A percentile compares a stretch with the other conserved stretches of the same genome.
Conservation (phyloP, 2,797 vertebrate genomes). For the Enteromius fasciolatus region DNA sequence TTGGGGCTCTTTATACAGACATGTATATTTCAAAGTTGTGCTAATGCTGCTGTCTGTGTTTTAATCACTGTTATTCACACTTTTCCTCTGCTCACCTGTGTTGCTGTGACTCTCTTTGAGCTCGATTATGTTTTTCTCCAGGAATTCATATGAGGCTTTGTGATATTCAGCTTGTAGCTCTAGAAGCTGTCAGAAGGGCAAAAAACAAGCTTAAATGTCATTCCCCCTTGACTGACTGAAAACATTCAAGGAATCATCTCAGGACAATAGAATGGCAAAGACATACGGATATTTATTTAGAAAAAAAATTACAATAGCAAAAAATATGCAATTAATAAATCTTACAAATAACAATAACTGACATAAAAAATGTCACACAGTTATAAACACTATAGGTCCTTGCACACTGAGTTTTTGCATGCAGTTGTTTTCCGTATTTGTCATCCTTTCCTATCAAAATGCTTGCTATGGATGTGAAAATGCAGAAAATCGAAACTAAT, state of each 20-base stretch:
- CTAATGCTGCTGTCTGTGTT: not conserved
- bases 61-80: not conserved
- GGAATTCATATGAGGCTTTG: conserved; percentile 82
- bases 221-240: not conserved
- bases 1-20: conserved; percentile 61
- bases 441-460: no score
- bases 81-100: conserved; percentile 74
- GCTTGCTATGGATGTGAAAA: no score
- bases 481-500: no score
- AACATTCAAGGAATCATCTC: not conserved
- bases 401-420: no score
- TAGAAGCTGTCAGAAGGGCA: conserved; percentile 79
- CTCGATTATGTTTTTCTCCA: conserved; percentile 84
- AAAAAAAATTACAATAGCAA: no score
- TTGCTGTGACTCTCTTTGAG: conserved; percentile 84
- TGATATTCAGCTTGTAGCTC: conserved; percentile 94
- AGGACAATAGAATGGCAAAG: not conserved
- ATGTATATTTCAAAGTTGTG: not conserved
- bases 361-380: not conserved
- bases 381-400: not conserved
- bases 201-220: not conserved
- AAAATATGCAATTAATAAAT: not conserved
- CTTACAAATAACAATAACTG: not conserved
- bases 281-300: not conserved
- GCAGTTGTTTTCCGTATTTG: no score